Evolutionary conservation across 1,140 invertebrate genomes (phyloP).

Genomic region (Zaprionus africanus): DNA sequence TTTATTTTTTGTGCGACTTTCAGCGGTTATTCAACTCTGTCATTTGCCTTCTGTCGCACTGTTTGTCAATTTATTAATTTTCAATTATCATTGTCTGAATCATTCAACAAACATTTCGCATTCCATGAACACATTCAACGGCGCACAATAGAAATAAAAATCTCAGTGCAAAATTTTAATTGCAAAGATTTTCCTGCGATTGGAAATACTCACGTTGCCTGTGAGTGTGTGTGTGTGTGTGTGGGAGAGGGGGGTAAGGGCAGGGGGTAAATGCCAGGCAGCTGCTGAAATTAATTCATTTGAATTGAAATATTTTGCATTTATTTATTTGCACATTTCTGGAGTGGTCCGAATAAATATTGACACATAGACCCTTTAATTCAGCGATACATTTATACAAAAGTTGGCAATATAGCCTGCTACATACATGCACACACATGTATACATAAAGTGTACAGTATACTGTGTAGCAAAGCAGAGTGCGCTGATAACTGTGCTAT

Average conservation of each 20-base stretch:
- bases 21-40: not conserved
- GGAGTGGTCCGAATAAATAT: slow-evolving; percentile 58
- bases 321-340: slow-evolving; percentile 62
- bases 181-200: slow-evolving; percentile 46
- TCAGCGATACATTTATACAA: slow-evolving; percentile 41
- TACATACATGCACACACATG: not conserved
- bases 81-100: slow-evolving; percentile 52
- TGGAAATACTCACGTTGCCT: not conserved
- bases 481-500: slow-evolving; percentile 3
- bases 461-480: not conserved
- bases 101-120: slow-evolving; percentile 22
- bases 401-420: slow-evolving; percentile 5
- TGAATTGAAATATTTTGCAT: slow-evolving; percentile 68
- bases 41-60: not conserved
- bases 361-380: slow-evolving; percentile 63
- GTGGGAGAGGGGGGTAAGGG: slow-evolving; percentile 9
- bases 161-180: slow-evolving; percentile 29
- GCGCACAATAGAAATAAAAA: slow-evolving; percentile 26
- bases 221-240: not conserved
- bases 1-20: not conserved
- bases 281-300: slow-evolving; percentile 74
- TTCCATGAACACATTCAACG: slow-evolving; percentile 12
- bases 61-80: slow-evolving; percentile 58
- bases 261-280: slow-evolving; percentile 48
- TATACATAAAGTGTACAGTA: not conserved